phyloP scores from a whole-genome alignment of 2,888 invertebrate species.

The Chesias legatella region DNA sequence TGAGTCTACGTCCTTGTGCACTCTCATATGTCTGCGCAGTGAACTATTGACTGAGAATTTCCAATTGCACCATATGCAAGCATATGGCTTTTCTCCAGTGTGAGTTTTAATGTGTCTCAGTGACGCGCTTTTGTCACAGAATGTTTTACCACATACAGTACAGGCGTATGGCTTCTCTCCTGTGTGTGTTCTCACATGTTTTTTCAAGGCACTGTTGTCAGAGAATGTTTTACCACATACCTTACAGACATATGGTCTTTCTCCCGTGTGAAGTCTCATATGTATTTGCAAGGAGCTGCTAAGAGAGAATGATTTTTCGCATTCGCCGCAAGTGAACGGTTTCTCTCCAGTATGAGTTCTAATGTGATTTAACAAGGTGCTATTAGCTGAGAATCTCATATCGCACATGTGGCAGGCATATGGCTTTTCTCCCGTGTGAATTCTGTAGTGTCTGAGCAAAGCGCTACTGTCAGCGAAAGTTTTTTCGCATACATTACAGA shows the following conservation, averaged over 20 bases:
- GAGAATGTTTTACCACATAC: not conserved
- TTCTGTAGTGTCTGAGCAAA: too few relatives aligned
- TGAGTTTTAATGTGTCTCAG: constrained; percentile 2
- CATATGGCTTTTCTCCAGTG: constrained; percentile 1
- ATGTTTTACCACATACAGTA: not conserved
- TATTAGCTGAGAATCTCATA: too few relatives aligned
- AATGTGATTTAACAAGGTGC: not conserved
- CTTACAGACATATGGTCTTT: constrained; percentile 1
- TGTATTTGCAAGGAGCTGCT: not conserved
- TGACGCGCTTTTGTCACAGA: not conserved
- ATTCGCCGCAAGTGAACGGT: constrained; percentile 1
- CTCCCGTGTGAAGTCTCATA: constrained; percentile 2
- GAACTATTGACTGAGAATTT: not conserved
- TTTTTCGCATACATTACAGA: too few relatives aligned
- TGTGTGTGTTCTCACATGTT: constrained; percentile 2
- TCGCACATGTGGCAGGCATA: too few relatives aligned
- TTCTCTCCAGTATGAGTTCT: not conserved
- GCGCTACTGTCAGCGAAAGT: too few relatives aligned
- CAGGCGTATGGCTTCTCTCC: constrained; percentile 2
- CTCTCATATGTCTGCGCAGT: not conserved
- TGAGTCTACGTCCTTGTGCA: constrained; percentile 7
- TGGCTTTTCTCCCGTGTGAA: too few relatives aligned
- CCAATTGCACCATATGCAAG: not conserved
- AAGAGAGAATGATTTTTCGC: not conserved
- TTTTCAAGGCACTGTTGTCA: constrained; percentile 1